phyloP scores from a whole-genome alignment of 2,888 invertebrate species.

The Cheilosia impressa region DNA sequence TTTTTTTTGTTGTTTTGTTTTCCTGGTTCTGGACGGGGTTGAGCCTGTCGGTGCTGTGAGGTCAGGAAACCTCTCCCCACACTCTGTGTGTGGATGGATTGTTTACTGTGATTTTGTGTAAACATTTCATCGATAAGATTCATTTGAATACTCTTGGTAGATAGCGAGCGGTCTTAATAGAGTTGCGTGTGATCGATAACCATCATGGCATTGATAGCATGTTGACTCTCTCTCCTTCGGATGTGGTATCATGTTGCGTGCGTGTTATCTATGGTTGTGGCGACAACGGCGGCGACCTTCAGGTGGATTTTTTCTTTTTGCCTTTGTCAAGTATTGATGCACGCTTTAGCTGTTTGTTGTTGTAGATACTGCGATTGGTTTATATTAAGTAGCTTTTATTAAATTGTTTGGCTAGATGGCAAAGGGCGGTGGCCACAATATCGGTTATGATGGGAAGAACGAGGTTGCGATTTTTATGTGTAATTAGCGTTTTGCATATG shows the following conservation, averaged over 20 bases:
- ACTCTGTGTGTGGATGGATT: conserved; percentile 14
- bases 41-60: conserved; percentile 11
- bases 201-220: conserved; percentile 31
- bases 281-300: conserved; percentile 21
- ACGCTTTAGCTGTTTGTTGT: conserved; percentile 45
- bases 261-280: conserved; percentile 29
- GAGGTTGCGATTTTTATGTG: no score
- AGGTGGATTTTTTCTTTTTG: conserved; percentile 29
- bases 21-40: background rate
- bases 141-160: conserved; percentile 17
- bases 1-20: background rate
- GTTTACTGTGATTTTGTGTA: conserved; percentile 44
- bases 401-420: conserved; percentile 48
- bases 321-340: conserved; percentile 2
- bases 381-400: conserved; percentile 29
- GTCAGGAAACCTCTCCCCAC: conserved; percentile 26
- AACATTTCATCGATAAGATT: conserved; percentile 51
- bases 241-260: conserved; percentile 38
- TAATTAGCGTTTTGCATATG: no score
- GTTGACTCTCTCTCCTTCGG: conserved; percentile 17
- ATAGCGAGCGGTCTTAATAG: conserved; percentile 23
- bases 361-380: conserved; percentile 45
- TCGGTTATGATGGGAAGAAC: background rate
- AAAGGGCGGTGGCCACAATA: background rate
- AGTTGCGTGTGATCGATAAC: conserved; percentile 30